Base-by-base conservation (phyloP, 1,140 invertebrate genomes). In the Hirudo medicinalis region DNA sequence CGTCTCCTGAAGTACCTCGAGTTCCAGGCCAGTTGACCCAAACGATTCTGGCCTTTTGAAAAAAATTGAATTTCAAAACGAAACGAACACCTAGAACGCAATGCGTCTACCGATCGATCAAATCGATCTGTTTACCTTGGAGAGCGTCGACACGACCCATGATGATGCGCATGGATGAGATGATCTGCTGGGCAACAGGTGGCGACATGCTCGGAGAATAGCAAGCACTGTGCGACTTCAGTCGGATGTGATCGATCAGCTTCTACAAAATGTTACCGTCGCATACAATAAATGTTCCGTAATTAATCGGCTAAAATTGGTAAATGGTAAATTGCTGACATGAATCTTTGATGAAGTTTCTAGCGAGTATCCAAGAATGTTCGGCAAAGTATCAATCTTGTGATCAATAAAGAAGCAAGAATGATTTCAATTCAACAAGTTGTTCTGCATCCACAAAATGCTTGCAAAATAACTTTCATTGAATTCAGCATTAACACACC, bases 131-230 rank as follows among this genome's bases (percentile, higher is more conserved):
- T 11, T 15, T 43, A 68, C 67, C 67, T 68, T 68, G 22, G 32
- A 22, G 81, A 0, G 88, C 88, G 25, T 89, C 90, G 82, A 93
- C 90, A 78, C 86, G 83, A 0, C 92, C 92, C 87, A 91, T 90
- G 67, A 97, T 91, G 55, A 90, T 92, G 77, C 82, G 87, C 88
- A 95, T 91, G 13, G 91, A 89, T 13, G 88, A 86, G 71, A 92
- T 88, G 76, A 98, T 91, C 86, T 98, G 94, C 80, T 91, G 88
- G 3, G 88, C 90, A 69, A 98, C 87, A 20, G 91, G 88, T 55
- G 94, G 89, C 40, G 94, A 87, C 90, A 99, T 97, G 43, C 88
- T 85, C 70, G 87, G 85, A 22, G 93, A 91, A 83, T 98, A 97
- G 75, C 86, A 86, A 69, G 89, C 87, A 71, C 90, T 91, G 80